Conservation (phyloP, 2,888 invertebrate species). For the Phasia obesa region DNA sequence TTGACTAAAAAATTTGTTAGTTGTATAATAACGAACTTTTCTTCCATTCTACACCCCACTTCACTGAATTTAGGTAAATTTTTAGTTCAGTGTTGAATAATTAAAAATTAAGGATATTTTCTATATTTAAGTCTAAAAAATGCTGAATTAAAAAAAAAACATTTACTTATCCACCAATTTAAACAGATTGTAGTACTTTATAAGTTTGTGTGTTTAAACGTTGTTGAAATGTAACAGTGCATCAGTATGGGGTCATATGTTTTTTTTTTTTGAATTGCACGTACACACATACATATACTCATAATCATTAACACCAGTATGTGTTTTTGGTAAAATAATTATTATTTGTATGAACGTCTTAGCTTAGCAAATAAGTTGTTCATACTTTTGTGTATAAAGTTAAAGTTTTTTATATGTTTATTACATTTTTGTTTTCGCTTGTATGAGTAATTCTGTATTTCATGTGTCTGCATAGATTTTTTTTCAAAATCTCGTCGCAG, state of each 20-base stretch:
- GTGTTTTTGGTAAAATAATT: conserved; percentile 28
- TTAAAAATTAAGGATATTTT: too few relatives aligned
- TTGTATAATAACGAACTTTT: too few relatives aligned
- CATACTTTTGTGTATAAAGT: conserved; percentile 24
- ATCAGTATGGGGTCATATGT: conserved; percentile 46
- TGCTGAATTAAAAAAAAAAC: too few relatives aligned
- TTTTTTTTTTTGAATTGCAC: conserved; percentile 38
- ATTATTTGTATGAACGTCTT: conserved; percentile 9
- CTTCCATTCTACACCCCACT: too few relatives aligned
- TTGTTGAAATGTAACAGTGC: conserved; percentile 26
- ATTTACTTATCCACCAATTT: too few relatives aligned
- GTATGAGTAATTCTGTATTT: not conserved
- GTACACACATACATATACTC: not conserved
- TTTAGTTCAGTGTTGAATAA: too few relatives aligned
- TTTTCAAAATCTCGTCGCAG: not conserved
- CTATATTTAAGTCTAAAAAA: too few relatives aligned
- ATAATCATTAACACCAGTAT: not conserved
- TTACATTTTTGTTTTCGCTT: not conserved
- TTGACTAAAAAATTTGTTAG: too few relatives aligned
- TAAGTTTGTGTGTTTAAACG: too few relatives aligned
- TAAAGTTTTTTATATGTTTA: conserved; percentile 16
- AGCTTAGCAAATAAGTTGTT: conserved; percentile 3
- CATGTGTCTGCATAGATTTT: not conserved
- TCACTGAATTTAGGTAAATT: too few relatives aligned
- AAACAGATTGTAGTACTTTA: too few relatives aligned